Base-by-base conservation (phyloP, 2,888 invertebrate genomes). In the Acholoe squamosa region DNA sequence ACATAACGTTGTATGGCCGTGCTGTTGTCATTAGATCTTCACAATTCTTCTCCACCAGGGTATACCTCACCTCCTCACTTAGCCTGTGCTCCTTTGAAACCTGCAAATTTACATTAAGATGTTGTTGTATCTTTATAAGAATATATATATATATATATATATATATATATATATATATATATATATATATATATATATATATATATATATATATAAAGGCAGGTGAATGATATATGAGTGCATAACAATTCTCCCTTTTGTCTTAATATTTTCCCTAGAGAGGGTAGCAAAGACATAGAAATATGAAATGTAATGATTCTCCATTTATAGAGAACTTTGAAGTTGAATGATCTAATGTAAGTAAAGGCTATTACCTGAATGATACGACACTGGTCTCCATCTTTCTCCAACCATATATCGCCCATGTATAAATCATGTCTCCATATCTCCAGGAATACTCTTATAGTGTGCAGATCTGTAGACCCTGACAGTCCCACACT, bases 381-480 rank as follows among this genome's bases (percentile, higher is more conserved):
- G 1, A 67, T 54, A 19, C 54, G 33, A 25, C 61, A 89, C 34
- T 16, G 34, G 67, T 16, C 25, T 31, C 67, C 89, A 67, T 22
- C 31, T 3, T 10, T 33, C 0, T n/a, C 25, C 12, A 89, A 0
- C 89, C 89, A 89, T 19, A 89, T 89, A 33, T 89, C 89, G 22
- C 89, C 89, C 61, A 67, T 67, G 33, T 89, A 10, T 19, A 34
- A 0, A 1, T 12, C 61, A 89, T 67, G 67, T 14, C 89, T 25
- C 89, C 89, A 89, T 10, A 89, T 33, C 0, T 34, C 19, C 31
- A 89, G 43, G 43, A 31, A 67, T 7, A 34, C 19, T 14, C 22
- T 0, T 0, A 52, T n/a, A 28, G n/a, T 89, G 28, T n/a, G 7
- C 25, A 31, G 31, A 28, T 16, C 22, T 12, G 5, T 54, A 12